These are phyloP conservation scores for Acromyrmex charruanus DNA, from an alignment of 1,140 invertebrate species.

Conservation along the genomic window DNA sequence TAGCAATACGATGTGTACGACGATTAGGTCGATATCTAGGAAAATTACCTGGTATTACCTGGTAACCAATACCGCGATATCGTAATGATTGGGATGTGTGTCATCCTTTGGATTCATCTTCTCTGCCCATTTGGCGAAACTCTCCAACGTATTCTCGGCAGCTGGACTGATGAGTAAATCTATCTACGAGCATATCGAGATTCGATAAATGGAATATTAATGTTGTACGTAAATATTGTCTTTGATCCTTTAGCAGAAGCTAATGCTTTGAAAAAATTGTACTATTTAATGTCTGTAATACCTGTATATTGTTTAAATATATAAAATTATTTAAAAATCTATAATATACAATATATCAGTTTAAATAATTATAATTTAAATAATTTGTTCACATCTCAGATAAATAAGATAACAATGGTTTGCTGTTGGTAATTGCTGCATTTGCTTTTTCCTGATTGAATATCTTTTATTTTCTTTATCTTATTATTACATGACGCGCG, in stretches of 20 bases:
- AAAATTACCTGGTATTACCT: slow-evolving; percentile 90
- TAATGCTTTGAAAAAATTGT: not conserved
- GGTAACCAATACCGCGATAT: slow-evolving; percentile 91
- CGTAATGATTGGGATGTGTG: slow-evolving; percentile 91
- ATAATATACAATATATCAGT: not conserved
- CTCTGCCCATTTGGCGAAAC: slow-evolving; percentile 91
- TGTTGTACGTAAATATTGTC: not conserved
- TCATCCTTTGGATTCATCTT: slow-evolving; percentile 89
- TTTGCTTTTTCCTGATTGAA: not conserved
- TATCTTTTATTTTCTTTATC: not conserved
- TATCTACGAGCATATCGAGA: slow-evolving; percentile 77
- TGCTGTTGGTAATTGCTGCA: not conserved
- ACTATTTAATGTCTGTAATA: not conserved
- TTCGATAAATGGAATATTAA: slow-evolving; percentile 20
- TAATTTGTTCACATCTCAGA: not conserved
- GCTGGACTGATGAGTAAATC: slow-evolving; percentile 87
- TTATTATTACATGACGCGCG: not conserved
- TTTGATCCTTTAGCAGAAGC: not conserved
- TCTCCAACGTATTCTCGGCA: slow-evolving; percentile 89
- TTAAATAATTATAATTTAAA: not conserved
- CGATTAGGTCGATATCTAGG: not conserved
- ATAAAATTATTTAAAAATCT: not conserved
- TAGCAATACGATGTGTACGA: slow-evolving; percentile 73
- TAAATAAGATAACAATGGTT: not conserved
- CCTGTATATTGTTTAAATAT: not conserved